Percentiles rank a stretch among this genome's conserved stretches.
Conservation (phyloP, 2,797 vertebrate species). For the Macropus fuliginosus region DNA sequence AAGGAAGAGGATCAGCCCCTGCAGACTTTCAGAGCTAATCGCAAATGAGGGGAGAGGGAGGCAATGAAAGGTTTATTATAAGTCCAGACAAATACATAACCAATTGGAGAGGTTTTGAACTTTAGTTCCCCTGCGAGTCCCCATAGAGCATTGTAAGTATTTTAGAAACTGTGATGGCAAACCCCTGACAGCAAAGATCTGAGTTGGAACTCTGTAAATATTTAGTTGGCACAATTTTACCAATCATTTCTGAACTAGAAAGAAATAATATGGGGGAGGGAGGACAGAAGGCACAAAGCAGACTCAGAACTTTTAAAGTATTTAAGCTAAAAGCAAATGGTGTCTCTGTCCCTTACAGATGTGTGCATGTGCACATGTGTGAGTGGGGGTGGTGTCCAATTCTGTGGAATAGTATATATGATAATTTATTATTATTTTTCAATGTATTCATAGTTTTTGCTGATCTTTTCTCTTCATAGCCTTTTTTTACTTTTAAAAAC, state of each 20-base stretch:
- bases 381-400: neutral
- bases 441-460: neutral
- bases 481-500: neutral
- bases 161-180: neutral
- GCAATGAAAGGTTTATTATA: neutral
- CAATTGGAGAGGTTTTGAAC: neutral
- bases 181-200: neutral
- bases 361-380: too few relatives aligned
- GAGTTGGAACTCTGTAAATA: neutral
- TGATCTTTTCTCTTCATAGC: neutral
- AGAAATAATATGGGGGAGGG: neutral
- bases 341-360: neutral
- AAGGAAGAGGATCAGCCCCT: neutral
- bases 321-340: neutral
- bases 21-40: neutral
- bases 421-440: neutral
- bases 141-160: neutral
- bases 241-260: neutral
- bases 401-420: neutral
- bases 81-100: neutral
- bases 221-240: neutral
- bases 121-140: neutral
- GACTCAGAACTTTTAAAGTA: neutral
- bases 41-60: neutral
- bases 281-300: neutral